Evolutionary conservation across 2,888 invertebrate species (phyloP), one percentile per base, ranked within the genome.

Genomic region (Xestia xanthographa): DNA sequence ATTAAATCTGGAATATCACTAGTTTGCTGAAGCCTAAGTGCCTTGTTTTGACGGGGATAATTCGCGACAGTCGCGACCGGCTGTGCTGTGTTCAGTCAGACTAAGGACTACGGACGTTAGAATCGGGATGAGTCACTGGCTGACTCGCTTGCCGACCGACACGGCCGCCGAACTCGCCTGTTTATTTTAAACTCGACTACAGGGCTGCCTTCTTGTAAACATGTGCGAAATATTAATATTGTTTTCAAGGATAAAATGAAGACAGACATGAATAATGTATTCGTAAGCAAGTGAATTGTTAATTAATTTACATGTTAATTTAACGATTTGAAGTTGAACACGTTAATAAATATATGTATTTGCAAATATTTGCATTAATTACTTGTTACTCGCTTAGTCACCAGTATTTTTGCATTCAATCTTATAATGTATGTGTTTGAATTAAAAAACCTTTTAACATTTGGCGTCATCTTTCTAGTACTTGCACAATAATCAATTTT

Each of bases 101-200:
- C 79, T 56, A 50, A 34, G 50, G 69, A 72, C 45, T 73, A 53
- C 34, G 56, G 80, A 75, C 84, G 88, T 88, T 89, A 81, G 85
- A 85, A 82, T 79, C 79, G 85, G 85, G 90, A 91, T 93, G 93
- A 93, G 89, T 93, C 93, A 93, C 86, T 80, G 70, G 84, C 76
- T 69, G 74, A 80, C 78, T 83, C 74, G 80, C 78, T 83, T 71
- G 84, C 79, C 75, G 67, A 75, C 86, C 88, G 89, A 85, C 83
- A 83, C 89, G 92, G 92, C 81, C 92, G 90, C 88, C 92, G 92
- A 92, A 92, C 92, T 91, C 90, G 65, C 71, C 82, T 79, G 89
- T 89, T 89, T 92, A 92, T 92, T 92, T 92, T 91, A 90, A 89
- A 88, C 89, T 88, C 84, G 75, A 85, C 78, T 80, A 75, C 82